These are phyloP conservation scores for Chionodraco myersi DNA, from an alignment of 2,113 vertebrate species.

Conservation along the genomic window DNA sequence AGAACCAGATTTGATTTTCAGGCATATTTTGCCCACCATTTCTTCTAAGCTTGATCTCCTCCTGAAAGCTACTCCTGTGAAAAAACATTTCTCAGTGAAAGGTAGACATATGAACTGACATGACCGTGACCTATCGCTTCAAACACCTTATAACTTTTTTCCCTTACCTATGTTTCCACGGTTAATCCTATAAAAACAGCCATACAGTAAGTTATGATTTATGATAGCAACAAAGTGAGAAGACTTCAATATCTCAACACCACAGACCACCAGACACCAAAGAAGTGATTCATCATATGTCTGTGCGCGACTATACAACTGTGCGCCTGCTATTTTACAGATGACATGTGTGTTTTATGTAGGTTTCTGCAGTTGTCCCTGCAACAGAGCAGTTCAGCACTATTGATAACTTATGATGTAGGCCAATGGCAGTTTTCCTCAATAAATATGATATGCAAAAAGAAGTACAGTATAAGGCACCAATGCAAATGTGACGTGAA, in stretches of 20 bases:
- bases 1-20: slow-evolving; percentile 78
- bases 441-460: not conserved
- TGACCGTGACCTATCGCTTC: slow-evolving; percentile 48
- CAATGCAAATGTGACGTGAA: not conserved
- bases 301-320: not conserved
- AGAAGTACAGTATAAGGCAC: not conserved
- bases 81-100: slow-evolving; percentile 61
- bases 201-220: slow-evolving; percentile 54
- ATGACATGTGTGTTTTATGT: not conserved
- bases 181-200: slow-evolving; percentile 65
- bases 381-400: not conserved
- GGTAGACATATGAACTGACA: slow-evolving; percentile 54
- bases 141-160: slow-evolving; percentile 62
- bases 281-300: slow-evolving; percentile 44
- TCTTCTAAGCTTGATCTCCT: slow-evolving; percentile 61
- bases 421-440: not conserved
- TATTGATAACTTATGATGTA: not conserved
- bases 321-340: not conserved
- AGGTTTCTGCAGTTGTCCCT: not conserved
- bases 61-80: slow-evolving; percentile 63
- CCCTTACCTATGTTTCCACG: slow-evolving; percentile 57
- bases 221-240: slow-evolving; percentile 49
- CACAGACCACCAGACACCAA: slow-evolving; percentile 55
- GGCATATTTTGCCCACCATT: slow-evolving; percentile 44
- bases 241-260: slow-evolving; percentile 62